phyloP scores from a whole-genome alignment of 2,113 vertebrate genomes.

The cattle (Bos taurus) region ARS-UCD2.0 NC_037332.1:32133001-32133500 shows the following conservation, averaged over 20 bases:
- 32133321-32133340: neutral
- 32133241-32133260: neutral
- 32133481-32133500: neutral
- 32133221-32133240: neutral
- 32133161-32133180: neutral
- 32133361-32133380: neutral
- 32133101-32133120: too few relatives aligned
- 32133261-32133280: neutral
- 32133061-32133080: neutral
- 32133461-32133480: neutral
- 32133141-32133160: too few relatives aligned
- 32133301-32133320: neutral
- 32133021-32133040: neutral
- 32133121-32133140: too few relatives aligned
- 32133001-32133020: neutral
- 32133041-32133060: neutral
- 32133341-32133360: neutral
- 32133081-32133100: neutral
- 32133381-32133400: neutral
- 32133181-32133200: neutral
- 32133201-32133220: neutral
- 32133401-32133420: neutral
- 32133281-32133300: neutral
- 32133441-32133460: neutral
- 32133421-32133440: neutral